A percentile compares a stretch with the other conserved stretches of the same genome.
phyloP scores from a whole-genome alignment of 2,797 vertebrate species.

The Coreius guichenoti region DNA sequence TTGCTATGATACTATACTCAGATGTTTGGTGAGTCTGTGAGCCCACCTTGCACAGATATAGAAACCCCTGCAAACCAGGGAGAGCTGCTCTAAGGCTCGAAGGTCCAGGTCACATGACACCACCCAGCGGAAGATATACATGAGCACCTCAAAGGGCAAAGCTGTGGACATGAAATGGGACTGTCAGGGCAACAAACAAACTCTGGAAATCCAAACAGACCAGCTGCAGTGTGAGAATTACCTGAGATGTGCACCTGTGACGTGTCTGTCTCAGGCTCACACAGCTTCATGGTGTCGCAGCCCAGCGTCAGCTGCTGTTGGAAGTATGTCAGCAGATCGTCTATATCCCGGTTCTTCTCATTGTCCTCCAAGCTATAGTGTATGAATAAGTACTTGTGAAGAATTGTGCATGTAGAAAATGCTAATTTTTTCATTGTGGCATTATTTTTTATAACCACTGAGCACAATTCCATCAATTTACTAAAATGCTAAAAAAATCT shows the following conservation, averaged over 20 bases:
- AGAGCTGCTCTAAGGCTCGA: constrained; percentile 93
- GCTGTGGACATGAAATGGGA: constrained; percentile 71
- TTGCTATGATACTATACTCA: neutral
- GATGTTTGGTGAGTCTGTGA: neutral
- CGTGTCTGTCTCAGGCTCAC: constrained; percentile 86
- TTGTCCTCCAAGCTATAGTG: constrained; percentile 80
- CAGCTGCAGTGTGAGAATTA: constrained; percentile 59
- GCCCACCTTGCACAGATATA: constrained; percentile 96
- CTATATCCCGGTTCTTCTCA: constrained; percentile 84
- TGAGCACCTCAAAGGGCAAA: constrained; percentile 92
- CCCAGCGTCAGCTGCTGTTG: constrained; percentile 91
- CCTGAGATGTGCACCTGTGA: constrained; percentile 93
- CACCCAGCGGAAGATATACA: constrained; percentile 99
- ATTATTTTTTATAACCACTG: neutral
- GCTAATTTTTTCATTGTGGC: neutral
- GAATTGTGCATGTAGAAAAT: neutral
- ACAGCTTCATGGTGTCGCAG: constrained; percentile 87
- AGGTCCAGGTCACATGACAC: constrained; percentile 97
- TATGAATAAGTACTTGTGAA: neutral
- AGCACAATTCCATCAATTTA: neutral
- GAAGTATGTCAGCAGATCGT: constrained; percentile 91
- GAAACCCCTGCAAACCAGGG: constrained; percentile 95
- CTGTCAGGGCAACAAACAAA: neutral
- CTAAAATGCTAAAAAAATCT: neutral
- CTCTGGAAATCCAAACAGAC: neutral